A percentile compares a stretch with the other conserved stretches of the same genome.
These are phyloP conservation scores for Trachelus tabidus DNA, from an alignment of 2,888 invertebrate genomes.

Conservation along the genomic window DNA sequence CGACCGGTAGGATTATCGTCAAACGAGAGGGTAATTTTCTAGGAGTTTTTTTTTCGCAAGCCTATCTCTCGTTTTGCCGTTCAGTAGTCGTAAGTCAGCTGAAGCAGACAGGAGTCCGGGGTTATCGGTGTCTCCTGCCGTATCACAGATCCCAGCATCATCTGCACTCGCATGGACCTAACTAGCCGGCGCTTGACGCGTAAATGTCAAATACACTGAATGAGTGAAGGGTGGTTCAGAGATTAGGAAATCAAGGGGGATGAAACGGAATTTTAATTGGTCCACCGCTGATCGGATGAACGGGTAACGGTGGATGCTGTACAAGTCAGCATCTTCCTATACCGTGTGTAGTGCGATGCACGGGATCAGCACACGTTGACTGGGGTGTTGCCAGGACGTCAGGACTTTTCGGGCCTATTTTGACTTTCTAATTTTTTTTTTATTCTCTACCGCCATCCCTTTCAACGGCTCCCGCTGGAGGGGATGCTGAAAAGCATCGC, in stretches of 20 bases:
- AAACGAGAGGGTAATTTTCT: neutral
- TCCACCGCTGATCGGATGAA: neutral
- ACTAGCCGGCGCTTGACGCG: neutral
- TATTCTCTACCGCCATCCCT: neutral
- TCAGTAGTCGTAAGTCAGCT: too few species aligned
- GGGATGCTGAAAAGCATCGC: neutral
- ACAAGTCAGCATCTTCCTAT: neutral
- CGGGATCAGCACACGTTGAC: neutral
- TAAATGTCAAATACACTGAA: neutral
- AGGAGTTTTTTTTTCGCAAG: neutral
- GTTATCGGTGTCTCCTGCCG: neutral
- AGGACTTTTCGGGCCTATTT: neutral
- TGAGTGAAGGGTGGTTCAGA: neutral
- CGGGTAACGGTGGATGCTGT: neutral
- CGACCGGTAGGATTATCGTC: neutral
- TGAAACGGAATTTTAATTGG: neutral
- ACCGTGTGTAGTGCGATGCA: neutral
- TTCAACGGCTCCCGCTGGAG: too few species aligned
- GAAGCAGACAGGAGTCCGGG: constrained; percentile 15
- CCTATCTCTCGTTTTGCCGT: neutral
- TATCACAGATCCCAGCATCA: neutral
- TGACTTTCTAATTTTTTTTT: neutral
- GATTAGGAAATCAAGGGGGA: neutral
- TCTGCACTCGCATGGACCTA: neutral
- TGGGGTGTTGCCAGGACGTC: neutral